Conservation (phyloP, 2,888 invertebrate species). For the Meiosimyza decipiens region DNA sequence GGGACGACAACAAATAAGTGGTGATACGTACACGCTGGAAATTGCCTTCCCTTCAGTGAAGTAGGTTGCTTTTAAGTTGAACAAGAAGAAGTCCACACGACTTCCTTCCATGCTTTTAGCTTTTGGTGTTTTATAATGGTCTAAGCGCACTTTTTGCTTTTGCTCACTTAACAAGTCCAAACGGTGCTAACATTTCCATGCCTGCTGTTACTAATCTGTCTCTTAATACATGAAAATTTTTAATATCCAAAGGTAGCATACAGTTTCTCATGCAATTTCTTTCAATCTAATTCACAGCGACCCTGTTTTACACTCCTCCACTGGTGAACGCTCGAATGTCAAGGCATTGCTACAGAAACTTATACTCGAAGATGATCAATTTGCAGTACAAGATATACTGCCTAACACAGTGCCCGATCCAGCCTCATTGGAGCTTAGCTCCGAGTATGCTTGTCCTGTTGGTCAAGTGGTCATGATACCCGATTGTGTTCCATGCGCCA, state of each 20-base stretch:
- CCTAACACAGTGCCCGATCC: slow-evolving; percentile 96
- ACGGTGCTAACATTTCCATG: slow-evolving; percentile 8
- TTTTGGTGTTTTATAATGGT: not conserved
- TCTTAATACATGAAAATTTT: not conserved
- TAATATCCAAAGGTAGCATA: not conserved
- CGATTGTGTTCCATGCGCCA: slow-evolving; percentile 92
- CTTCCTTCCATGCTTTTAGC: not conserved
- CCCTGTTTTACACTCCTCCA: slow-evolving; percentile 87
- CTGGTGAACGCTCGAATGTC: slow-evolving; percentile 87
- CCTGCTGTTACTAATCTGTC: slow-evolving; percentile 12
- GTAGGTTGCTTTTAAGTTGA: slow-evolving; percentile 71
- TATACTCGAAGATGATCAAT: slow-evolving; percentile 93
- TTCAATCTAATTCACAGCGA: slow-evolving; percentile 71
- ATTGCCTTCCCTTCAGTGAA: slow-evolving; percentile 92
- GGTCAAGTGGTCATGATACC: slow-evolving; percentile 95
- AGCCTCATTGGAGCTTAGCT: slow-evolving; percentile 84
- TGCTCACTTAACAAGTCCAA: not conserved
- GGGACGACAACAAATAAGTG: slow-evolving; percentile 82
- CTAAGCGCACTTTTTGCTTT: not conserved
- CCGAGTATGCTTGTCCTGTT: slow-evolving; percentile 91
- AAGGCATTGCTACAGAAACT: slow-evolving; percentile 87
- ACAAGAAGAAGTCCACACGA: not conserved
- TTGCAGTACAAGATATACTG: slow-evolving; percentile 90
- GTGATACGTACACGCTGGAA: slow-evolving; percentile 89
- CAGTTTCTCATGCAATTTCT: not conserved